These are phyloP conservation scores for Phalacrocorax pelagicus DNA, from an alignment of 2,113 vertebrate genomes.

Conservation along the genomic window DNA sequence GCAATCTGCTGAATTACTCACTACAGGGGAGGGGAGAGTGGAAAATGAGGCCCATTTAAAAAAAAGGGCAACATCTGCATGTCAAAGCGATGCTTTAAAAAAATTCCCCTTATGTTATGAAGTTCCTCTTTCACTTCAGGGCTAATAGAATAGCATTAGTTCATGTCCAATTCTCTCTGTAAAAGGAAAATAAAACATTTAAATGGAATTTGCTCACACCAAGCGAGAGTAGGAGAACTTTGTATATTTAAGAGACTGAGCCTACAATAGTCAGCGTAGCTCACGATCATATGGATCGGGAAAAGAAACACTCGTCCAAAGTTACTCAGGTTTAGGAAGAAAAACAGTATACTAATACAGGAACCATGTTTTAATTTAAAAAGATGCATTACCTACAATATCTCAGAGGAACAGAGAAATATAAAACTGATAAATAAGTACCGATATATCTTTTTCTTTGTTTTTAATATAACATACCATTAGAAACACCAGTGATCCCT, in stretches of 20 bases:
- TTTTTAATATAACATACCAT: not conserved
- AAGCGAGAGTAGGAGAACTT: not conserved
- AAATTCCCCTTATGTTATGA: not conserved
- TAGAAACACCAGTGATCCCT: not conserved
- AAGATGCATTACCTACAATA: not conserved
- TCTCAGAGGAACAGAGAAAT: not conserved
- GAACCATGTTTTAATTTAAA: not conserved
- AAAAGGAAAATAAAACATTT: not conserved
- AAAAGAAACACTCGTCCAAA: not conserved
- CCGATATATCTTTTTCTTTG: not conserved
- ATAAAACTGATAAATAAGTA: not conserved
- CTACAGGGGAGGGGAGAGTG: not conserved
- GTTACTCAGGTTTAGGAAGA: not conserved
- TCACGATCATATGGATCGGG: not conserved
- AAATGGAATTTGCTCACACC: not conserved
- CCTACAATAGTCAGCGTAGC: not conserved
- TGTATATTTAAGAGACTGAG: not conserved
- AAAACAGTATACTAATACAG: not conserved
- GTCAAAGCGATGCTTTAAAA: not conserved
- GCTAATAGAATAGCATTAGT: not conserved
- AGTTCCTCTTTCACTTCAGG: slow-evolving; percentile 53
- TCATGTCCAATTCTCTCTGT: not conserved
- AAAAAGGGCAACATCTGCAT: not conserved
- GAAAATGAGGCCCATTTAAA: not conserved
- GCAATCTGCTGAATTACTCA: not conserved